These are phyloP conservation scores for Cataglyphis altisquamis DNA, from an alignment of 2,888 invertebrate species.

Conservation along the genomic window DNA sequence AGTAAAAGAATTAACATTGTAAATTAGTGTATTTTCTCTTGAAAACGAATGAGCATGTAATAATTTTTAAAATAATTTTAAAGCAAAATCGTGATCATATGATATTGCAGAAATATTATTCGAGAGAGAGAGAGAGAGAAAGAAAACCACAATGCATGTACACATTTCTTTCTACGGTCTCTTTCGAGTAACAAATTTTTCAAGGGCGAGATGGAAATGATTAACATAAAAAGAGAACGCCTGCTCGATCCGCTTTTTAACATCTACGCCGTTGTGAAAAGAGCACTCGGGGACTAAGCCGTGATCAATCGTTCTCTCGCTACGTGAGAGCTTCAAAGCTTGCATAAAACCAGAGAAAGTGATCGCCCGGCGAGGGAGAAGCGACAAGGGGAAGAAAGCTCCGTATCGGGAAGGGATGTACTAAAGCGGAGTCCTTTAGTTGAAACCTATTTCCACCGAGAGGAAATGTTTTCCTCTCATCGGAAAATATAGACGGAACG, in stretches of 20 bases:
- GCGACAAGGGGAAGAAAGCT: not conserved
- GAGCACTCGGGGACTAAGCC: conserved; percentile 13
- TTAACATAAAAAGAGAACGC: not conserved
- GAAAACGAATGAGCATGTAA: not conserved
- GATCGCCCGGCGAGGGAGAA: conserved; percentile 12
- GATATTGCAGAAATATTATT: not conserved
- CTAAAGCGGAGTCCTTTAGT: conserved; percentile 21
- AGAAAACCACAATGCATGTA: not conserved
- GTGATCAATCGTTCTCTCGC: conserved; percentile 42
- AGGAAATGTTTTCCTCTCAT: conserved; percentile 35
- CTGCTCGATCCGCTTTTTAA: conserved; percentile 16
- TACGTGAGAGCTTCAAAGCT: conserved; percentile 31
- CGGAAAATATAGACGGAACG: not conserved
- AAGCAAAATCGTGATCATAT: not conserved
- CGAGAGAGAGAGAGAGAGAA: not conserved
- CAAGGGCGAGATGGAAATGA: not conserved
- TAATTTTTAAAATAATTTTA: not conserved
- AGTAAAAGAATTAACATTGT: not conserved
- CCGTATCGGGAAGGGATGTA: conserved; percentile 20
- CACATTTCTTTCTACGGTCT: not conserved
- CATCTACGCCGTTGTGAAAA: not conserved
- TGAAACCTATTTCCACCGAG: conserved; percentile 17
- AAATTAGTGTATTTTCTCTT: not conserved
- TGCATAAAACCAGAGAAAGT: conserved; percentile 42
- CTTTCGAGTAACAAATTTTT: not conserved